phyloP scores from a whole-genome alignment of 2,797 vertebrate genomes.

The Chanos chanos region DNA sequence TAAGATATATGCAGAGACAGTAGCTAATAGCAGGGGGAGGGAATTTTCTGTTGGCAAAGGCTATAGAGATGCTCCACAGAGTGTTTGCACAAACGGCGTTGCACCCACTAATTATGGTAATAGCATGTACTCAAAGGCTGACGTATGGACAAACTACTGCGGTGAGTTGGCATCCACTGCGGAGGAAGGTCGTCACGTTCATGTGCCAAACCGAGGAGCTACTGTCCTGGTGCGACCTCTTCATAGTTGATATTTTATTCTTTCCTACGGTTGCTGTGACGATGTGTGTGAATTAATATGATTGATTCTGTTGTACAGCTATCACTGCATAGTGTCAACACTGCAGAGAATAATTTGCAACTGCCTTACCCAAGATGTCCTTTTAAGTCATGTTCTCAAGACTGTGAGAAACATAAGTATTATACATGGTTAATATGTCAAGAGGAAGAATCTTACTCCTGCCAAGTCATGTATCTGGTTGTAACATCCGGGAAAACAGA shows the following conservation, averaged over 20 bases:
- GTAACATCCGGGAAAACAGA: slow-evolving; percentile 16
- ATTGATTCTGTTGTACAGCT: background rate
- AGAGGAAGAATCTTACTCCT: slow-evolving; percentile 13
- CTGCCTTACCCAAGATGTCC: no score
- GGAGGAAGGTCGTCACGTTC: slow-evolving; percentile 56
- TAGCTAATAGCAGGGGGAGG: slow-evolving; percentile 27
- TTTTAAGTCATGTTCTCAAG: background rate
- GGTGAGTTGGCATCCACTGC: slow-evolving; percentile 47
- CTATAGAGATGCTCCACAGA: slow-evolving; percentile 49
- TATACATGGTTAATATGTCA: slow-evolving; percentile 14
- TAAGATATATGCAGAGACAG: slow-evolving; percentile 44
- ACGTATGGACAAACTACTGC: slow-evolving; percentile 64
- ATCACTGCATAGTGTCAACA: background rate
- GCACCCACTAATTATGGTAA: slow-evolving; percentile 70
- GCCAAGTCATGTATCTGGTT: slow-evolving; percentile 5
- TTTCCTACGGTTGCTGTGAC: slow-evolving; percentile 24
- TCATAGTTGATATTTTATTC: slow-evolving; percentile 26
- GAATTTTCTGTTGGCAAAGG: slow-evolving; percentile 43
- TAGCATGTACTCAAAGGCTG: slow-evolving; percentile 61
- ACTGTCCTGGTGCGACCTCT: slow-evolving; percentile 45
- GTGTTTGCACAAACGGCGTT: slow-evolving; percentile 54
- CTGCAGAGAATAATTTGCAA: background rate
- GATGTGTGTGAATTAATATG: background rate
- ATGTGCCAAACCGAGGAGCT: slow-evolving; percentile 27
- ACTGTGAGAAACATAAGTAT: background rate